Evolutionary conservation across 2,113 vertebrate species (phyloP).

Genomic region (Dasyprocta punctata): DNA sequence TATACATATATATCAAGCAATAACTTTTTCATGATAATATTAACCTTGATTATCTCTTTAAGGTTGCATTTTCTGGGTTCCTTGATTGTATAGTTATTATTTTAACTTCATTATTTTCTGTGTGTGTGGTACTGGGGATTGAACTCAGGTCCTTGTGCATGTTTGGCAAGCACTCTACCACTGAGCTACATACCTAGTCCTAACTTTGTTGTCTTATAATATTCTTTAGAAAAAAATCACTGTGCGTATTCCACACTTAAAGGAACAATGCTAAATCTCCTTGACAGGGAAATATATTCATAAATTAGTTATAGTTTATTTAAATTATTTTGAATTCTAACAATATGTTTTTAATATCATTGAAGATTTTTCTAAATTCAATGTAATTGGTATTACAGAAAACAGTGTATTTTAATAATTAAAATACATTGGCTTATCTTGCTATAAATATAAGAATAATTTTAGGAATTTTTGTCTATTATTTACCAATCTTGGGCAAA

Average conservation of each 20-base stretch:
- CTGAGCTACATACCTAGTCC: not conserved
- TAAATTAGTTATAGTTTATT: not conserved
- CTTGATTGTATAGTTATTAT: not conserved
- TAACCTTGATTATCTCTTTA: not conserved
- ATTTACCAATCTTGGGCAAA: not conserved
- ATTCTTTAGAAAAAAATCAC: not conserved
- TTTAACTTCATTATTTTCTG: not conserved
- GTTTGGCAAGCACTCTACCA: not conserved
- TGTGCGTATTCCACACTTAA: not conserved
- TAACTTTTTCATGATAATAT: not conserved
- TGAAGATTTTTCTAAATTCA: not conserved
- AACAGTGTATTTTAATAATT: not conserved
- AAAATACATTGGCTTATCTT: not conserved
- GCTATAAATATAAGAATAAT: not conserved
- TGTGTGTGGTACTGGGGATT: not conserved
- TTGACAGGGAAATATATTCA: not conserved
- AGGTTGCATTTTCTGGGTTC: not conserved
- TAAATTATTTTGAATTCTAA: not conserved
- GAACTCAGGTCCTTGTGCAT: not conserved
- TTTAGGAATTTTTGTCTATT: not conserved
- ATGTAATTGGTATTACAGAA: not conserved
- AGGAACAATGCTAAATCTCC: not conserved
- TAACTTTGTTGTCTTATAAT: not conserved
- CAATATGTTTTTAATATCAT: not conserved
- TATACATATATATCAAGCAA: not conserved